Percentiles rank a stretch among this genome's conserved stretches.
Conservation (phyloP, 2,888 invertebrate species). For the Stratiomys singularior region DNA sequence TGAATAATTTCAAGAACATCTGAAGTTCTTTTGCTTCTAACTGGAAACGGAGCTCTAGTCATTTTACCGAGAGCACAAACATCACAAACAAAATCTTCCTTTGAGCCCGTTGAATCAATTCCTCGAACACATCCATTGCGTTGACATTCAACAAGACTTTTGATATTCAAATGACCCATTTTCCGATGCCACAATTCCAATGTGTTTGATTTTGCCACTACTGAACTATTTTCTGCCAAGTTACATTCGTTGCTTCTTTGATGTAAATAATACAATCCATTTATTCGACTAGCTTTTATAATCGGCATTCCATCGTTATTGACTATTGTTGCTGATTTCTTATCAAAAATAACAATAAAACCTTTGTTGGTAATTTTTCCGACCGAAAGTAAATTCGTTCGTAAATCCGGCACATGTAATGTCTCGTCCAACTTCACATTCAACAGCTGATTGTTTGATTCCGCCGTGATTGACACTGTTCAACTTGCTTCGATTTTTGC, state of each 20-base stretch:
- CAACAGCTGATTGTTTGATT: neutral
- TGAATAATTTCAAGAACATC: neutral
- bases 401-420: conserved; percentile 16
- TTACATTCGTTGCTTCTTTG: neutral
- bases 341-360: conserved; percentile 36
- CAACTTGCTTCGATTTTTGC: neutral
- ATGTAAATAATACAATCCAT: conserved; percentile 3
- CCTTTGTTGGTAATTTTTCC: neutral
- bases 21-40: neutral
- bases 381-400: conserved; percentile 20
- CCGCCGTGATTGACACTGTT: neutral
- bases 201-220: neutral
- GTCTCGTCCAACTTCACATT: neutral
- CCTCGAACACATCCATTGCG: neutral
- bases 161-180: neutral
- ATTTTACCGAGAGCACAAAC: neutral
- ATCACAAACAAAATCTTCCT: neutral
- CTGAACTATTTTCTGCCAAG: neutral
- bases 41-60: neutral
- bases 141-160: neutral
- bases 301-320: neutral
- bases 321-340: neutral
- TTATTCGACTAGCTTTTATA: neutral
- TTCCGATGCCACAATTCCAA: neutral
- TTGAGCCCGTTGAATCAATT: neutral